phyloP scores from a whole-genome alignment of 2,113 vertebrate genomes.

The Mesitornis unicolor region DNA sequence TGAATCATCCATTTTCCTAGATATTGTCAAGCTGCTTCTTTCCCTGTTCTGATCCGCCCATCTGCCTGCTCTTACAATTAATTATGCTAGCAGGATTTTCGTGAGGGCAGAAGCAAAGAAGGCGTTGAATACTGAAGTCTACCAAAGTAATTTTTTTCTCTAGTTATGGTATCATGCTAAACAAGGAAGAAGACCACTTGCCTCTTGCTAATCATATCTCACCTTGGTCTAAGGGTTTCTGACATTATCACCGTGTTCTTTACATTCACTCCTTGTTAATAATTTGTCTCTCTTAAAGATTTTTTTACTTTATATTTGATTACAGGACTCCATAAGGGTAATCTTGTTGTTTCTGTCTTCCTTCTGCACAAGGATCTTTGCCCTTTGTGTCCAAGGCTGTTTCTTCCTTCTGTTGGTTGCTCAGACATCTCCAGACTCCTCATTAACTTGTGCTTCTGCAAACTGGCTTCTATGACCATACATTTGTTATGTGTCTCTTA shows the following conservation, averaged over 20 bases:
- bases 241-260: not conserved
- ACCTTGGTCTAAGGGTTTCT: not conserved
- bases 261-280: not conserved
- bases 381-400: not conserved
- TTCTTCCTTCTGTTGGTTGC: not conserved
- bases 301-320: not conserved
- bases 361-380: not conserved
- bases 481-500: not conserved
- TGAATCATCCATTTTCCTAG: not conserved
- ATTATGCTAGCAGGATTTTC: not conserved
- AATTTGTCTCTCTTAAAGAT: not conserved
- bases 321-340: not conserved
- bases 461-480: not conserved
- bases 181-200: not conserved
- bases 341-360: not conserved
- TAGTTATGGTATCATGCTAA: not conserved
- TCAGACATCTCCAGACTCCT: not conserved
- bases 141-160: not conserved
- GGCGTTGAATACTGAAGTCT: not conserved
- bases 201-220: not conserved
- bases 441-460: not conserved
- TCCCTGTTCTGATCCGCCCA: not conserved
- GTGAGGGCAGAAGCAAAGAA: not conserved
- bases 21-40: not conserved
- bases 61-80: not conserved